Conservation (phyloP, 1,140 invertebrate species). For the Panagrolaimus sp. region DNA sequence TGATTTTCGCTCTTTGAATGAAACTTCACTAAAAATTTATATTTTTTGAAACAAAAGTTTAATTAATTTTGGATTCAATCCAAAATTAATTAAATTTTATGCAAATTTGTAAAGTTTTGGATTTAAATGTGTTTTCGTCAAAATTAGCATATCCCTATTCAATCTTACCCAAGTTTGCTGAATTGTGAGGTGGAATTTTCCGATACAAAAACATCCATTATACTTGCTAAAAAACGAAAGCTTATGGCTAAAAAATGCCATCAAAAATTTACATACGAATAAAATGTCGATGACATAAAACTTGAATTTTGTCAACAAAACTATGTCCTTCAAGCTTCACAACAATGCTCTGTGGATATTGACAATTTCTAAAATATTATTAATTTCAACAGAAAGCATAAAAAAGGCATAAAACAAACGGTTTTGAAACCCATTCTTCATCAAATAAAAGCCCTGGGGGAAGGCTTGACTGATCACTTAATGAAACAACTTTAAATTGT, state of each 20-base stretch:
- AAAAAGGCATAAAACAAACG: not conserved
- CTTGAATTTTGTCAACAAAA: slow-evolving; percentile 4
- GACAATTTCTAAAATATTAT: not conserved
- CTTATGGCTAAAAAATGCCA: not conserved
- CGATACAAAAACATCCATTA: not conserved
- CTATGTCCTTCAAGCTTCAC: not conserved
- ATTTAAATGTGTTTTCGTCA: too few relatives aligned
- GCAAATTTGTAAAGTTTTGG: too few relatives aligned
- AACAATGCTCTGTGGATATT: not conserved
- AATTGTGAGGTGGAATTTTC: not conserved
- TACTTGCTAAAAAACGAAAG: not conserved
- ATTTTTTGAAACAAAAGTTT: too few relatives aligned
- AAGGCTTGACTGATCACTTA: too few relatives aligned
- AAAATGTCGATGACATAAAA: slow-evolving; percentile 12
- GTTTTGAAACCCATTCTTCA: slow-evolving; percentile 16
- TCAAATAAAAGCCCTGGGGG: not conserved
- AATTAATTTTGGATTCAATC: too few relatives aligned
- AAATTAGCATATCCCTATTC: not conserved
- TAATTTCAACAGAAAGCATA: not conserved
- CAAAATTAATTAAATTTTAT: too few relatives aligned
- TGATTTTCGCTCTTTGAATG: not conserved
- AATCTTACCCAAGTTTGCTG: not conserved
- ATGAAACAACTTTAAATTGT: too few relatives aligned
- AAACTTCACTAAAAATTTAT: not conserved
- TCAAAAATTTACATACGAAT: not conserved